Conservation (phyloP, 2,113 vertebrate genomes). For the Stomatorhinus ivindoensis region DNA sequence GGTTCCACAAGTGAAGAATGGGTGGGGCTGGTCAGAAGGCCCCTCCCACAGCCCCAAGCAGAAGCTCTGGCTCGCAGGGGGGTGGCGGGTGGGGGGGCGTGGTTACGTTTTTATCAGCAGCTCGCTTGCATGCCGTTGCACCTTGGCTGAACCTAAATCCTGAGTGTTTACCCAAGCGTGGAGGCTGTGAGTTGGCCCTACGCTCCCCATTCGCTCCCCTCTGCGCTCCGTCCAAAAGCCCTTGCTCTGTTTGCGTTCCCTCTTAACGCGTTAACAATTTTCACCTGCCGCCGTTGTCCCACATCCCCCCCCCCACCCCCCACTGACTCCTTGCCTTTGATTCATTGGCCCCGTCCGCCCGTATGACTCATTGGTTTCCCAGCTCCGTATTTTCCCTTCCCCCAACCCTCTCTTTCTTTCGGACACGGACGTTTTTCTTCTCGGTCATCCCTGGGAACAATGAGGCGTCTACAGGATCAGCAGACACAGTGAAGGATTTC, state of each 20-base stretch:
- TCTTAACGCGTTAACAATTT: conserved; percentile 2
- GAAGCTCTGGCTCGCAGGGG: background rate
- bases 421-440: background rate
- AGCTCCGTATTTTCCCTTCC: background rate
- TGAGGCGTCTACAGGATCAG: conserved; percentile 9
- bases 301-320: too few relatives aligned
- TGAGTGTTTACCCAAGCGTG: background rate
- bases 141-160: conserved; percentile 18
- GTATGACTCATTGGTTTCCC: background rate
- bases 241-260: background rate
- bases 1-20: background rate
- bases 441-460: background rate
- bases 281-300: background rate
- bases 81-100: background rate
- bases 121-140: background rate
- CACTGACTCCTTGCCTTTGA: background rate
- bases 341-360: background rate
- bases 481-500: conserved; percentile 7
- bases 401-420: background rate
- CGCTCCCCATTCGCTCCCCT: background rate
- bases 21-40: background rate
- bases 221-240: background rate
- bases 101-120: background rate
- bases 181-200: background rate
- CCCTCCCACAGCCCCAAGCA: background rate